Base-by-base conservation (phyloP, 2,113 vertebrate species). In the Rhynchomys soricoides region DNA sequence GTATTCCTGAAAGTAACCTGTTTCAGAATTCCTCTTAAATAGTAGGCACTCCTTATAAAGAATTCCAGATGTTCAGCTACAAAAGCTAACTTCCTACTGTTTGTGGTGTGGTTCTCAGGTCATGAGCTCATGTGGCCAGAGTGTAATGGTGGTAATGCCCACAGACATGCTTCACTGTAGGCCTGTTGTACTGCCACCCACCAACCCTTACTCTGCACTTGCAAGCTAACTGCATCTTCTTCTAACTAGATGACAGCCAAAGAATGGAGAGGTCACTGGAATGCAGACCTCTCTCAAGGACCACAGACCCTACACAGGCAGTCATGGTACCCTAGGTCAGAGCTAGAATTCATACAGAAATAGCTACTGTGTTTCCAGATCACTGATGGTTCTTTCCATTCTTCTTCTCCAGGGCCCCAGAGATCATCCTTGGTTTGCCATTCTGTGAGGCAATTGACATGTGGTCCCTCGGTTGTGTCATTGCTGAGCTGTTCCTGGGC, bases 381-480 rank as follows among this genome's bases (percentile, higher is more conserved):
- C 19, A 57, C 83, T 98, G 45, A 98, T 70, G 26, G 92, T 90
- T 82, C 95, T 89, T 96, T 52, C 52, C 97, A 2, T 87, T 77
- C 89, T 91, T 92, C 91, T 92, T 71, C 40, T 85, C 2, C 98
- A 99, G 99, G 98, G 99, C 99, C 97, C 99, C 99, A 3, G 99
- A 99, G 99, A 99, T 99, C 98, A 99, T 99, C 98, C 99, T 99
- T 5, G 99, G 99, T 96, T 98, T 99, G 98, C 99, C 99, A 0
- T 99, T 99, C 97, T 99, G 99, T 52, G 99, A 99, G 98, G 99
- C 99, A 57, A 99, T 99, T 64, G 99, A 99, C 98, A 99, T 99
- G 99, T 99, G 99, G 99, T 99, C 99, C 0, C 98, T 99, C 97
- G 99, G 99, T 97, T 99, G 99, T 95, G 99, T 99, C 97, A 99